These are phyloP conservation scores for Prinia subflava DNA, from an alignment of 2,113 vertebrate species.

Conservation along the genomic window DNA sequence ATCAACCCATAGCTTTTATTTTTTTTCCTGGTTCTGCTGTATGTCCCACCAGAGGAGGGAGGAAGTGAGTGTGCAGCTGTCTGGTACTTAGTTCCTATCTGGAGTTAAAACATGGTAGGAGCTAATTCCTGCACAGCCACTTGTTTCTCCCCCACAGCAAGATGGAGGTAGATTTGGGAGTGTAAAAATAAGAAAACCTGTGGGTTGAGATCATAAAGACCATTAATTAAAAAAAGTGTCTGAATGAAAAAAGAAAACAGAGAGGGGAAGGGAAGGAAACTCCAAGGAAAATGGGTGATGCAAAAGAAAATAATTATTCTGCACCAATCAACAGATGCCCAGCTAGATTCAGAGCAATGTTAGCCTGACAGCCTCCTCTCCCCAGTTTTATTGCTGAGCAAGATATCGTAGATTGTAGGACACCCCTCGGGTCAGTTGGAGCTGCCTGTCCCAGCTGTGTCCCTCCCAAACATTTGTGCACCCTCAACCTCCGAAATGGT, in stretches of 20 bases:
- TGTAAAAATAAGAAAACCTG: neutral
- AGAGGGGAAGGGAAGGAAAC: accelerated
- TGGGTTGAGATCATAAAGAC: neutral
- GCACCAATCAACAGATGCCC: accelerated
- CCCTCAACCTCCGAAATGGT: accelerated
- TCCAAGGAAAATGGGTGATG: neutral
- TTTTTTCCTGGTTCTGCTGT: neutral
- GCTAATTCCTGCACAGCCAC: neutral
- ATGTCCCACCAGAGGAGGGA: too few species aligned
- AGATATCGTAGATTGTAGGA: accelerated
- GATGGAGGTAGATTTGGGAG: neutral
- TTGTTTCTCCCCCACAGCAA: neutral
- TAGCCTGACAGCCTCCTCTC: accelerated
- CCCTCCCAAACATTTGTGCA: accelerated
- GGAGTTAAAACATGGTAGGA: neutral
- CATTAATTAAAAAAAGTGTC: neutral
- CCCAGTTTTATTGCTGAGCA: neutral
- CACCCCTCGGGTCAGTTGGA: neutral
- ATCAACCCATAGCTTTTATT: neutral
- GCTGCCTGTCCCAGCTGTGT: neutral
- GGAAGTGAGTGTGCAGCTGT: neutral
- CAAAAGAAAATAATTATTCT: neutral
- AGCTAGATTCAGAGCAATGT: accelerated
- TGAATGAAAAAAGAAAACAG: neutral
- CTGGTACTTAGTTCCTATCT: neutral